Conservation (phyloP, 1,140 invertebrate species). For the Bombus huntii region DNA sequence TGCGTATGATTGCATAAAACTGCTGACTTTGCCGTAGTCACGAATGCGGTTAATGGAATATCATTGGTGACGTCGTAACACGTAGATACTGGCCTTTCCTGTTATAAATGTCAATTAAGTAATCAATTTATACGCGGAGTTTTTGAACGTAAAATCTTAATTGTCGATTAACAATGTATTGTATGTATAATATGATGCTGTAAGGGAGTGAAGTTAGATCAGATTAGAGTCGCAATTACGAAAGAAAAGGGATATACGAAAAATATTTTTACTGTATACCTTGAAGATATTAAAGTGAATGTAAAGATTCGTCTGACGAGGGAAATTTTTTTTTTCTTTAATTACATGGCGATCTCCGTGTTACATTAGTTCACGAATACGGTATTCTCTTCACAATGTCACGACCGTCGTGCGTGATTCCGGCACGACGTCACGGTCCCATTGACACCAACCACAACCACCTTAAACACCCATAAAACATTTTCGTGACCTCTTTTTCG, state of each 20-base stretch:
- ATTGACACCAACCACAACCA: constrained; percentile 73
- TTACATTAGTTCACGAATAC: constrained; percentile 35
- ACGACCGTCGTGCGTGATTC: constrained; percentile 74
- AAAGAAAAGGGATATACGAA: background rate
- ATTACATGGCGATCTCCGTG: background rate
- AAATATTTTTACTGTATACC: background rate
- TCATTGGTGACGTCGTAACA: background rate
- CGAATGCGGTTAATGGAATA: constrained; percentile 33
- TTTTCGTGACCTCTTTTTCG: constrained; percentile 68
- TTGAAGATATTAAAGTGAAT: background rate
- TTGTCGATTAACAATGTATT: background rate
- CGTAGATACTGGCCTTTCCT: background rate
- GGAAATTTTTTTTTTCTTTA: background rate
- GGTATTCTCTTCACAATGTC: constrained; percentile 67
- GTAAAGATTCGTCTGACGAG: background rate
- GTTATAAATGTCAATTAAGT: constrained; percentile 14
- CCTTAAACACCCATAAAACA: constrained; percentile 71
- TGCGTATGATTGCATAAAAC: constrained; percentile 41
- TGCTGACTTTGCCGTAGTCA: constrained; percentile 7
- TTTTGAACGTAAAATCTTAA: background rate
- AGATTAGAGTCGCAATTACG: background rate
- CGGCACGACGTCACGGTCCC: constrained; percentile 76
- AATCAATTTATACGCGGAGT: background rate
- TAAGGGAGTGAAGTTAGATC: too few species aligned
- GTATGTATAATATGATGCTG: background rate